Conservation (phyloP, 2,888 invertebrate species). For the Synergus gifuensis region DNA sequence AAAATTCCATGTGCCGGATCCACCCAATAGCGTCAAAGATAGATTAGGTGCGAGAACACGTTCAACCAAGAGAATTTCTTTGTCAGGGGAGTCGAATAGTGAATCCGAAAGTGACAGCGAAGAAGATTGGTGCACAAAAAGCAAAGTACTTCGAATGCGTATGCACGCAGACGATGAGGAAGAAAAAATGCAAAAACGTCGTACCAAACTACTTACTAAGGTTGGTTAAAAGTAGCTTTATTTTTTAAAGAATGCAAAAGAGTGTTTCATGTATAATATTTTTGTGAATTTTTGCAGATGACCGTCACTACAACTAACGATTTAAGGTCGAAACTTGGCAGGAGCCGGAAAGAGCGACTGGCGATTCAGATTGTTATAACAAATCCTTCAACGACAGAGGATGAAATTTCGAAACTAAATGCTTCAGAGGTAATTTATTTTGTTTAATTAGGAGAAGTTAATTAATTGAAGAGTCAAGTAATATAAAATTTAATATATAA, state of each 20-base stretch:
- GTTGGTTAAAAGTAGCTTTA: conserved; percentile 50
- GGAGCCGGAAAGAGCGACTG: conserved; percentile 58
- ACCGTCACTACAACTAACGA: conserved; percentile 58
- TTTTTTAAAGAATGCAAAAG: background rate
- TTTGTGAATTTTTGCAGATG: conserved; percentile 47
- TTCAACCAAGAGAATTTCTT: conserved; percentile 36
- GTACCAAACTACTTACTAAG: conserved; percentile 62
- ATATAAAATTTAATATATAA: background rate
- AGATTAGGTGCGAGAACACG: conserved; percentile 64
- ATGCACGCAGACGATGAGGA: conserved; percentile 95
- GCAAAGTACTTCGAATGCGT: conserved; percentile 87
- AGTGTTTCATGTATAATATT: background rate
- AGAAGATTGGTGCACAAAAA: conserved; percentile 81
- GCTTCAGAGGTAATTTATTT: conserved; percentile 60
- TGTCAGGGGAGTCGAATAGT: conserved; percentile 55
- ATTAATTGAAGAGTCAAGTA: background rate
- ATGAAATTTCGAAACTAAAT: conserved; percentile 56
- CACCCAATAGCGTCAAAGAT: conserved; percentile 65
- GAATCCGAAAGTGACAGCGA: conserved; percentile 77
- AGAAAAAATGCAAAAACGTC: conserved; percentile 79
- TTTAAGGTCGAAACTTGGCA: conserved; percentile 67
- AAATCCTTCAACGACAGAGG: conserved; percentile 61
- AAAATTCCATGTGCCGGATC: conserved; percentile 64
- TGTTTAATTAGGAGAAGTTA: background rate
- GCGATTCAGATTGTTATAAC: conserved; percentile 73